phyloP scores from a whole-genome alignment of 2,113 vertebrate genomes.

The Pelusios castaneus region DNA sequence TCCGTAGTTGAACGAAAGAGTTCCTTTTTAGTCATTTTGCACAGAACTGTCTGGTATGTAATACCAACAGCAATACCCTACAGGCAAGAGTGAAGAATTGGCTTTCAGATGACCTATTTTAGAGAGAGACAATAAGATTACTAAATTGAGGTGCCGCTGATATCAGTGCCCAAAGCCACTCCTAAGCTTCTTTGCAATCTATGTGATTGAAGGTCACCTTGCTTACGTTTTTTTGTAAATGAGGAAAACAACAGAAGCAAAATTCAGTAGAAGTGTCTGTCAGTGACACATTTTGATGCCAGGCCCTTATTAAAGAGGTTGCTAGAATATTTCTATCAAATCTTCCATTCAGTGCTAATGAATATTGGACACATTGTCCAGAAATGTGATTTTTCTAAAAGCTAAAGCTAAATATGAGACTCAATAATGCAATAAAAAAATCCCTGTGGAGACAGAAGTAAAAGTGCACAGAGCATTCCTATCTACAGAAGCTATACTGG shows the following conservation, averaged over 20 bases:
- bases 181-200: conserved; percentile 15
- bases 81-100: conserved; percentile 25
- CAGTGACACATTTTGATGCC: neutral
- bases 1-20: conserved; percentile 3
- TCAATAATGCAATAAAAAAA: neutral
- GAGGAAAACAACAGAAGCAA: conserved; percentile 10
- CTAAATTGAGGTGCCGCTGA: conserved; percentile 61
- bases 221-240: conserved; percentile 17
- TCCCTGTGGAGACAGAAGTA: neutral
- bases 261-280: neutral
- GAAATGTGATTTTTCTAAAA: neutral
- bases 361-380: neutral
- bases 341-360: neutral
- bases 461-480: neutral
- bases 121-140: conserved; percentile 57
- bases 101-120: conserved; percentile 62
- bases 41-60: neutral
- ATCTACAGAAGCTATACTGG: neutral
- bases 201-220: conserved; percentile 61
- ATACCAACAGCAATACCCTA: neutral
- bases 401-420: neutral
- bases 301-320: neutral
- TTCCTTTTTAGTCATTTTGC: conserved; percentile 37
- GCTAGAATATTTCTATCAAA: neutral
- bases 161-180: conserved; percentile 57